Percentiles rank a stretch among this genome's conserved stretches.
Evolutionary conservation across 2,888 invertebrate species (phyloP).

Genomic region (Corbicula japonica): DNA sequence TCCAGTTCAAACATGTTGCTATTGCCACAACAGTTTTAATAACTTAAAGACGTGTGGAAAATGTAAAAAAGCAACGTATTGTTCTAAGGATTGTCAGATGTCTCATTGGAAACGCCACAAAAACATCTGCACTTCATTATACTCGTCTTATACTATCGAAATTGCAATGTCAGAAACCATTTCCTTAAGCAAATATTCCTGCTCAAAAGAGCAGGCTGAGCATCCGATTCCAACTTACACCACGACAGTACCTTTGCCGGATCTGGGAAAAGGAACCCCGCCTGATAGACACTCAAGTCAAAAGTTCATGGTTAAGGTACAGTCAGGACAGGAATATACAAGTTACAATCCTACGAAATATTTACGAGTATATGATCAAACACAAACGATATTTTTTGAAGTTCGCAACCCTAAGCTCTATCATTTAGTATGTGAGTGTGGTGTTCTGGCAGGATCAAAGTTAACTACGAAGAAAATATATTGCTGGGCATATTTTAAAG

Average conservation of each 20-base stretch:
- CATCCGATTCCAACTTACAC: no score
- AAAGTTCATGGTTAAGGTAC: constrained; percentile 37
- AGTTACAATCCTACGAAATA: constrained; percentile 1
- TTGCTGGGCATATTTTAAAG: constrained; percentile 41
- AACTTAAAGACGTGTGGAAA: constrained; percentile 7
- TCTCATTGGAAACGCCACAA: constrained; percentile 32
- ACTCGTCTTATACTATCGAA: constrained; percentile 2
- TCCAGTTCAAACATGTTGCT: constrained; percentile 1
- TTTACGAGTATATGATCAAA: constrained; percentile 25
- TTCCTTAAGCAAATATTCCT: no score
- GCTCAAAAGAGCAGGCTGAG: no score
- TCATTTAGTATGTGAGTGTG: constrained; percentile 33
- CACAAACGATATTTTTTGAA: constrained; percentile 6
- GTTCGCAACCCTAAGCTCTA: constrained; percentile 20
- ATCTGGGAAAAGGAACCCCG: constrained; percentile 13
- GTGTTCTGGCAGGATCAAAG: constrained; percentile 13
- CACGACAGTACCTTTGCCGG: no score
- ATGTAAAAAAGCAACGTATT: constrained; percentile 26
- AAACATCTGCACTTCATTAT: constrained; percentile 25
- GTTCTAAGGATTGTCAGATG: no score
- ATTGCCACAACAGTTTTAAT: neutral
- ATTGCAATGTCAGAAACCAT: constrained; percentile 20
- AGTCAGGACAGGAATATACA: constrained; percentile 37
- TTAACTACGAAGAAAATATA: constrained; percentile 40
- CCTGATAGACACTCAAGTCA: constrained; percentile 11